Base-by-base conservation (phyloP, 1,140 invertebrate species). In the Drosophila dunni region DNA sequence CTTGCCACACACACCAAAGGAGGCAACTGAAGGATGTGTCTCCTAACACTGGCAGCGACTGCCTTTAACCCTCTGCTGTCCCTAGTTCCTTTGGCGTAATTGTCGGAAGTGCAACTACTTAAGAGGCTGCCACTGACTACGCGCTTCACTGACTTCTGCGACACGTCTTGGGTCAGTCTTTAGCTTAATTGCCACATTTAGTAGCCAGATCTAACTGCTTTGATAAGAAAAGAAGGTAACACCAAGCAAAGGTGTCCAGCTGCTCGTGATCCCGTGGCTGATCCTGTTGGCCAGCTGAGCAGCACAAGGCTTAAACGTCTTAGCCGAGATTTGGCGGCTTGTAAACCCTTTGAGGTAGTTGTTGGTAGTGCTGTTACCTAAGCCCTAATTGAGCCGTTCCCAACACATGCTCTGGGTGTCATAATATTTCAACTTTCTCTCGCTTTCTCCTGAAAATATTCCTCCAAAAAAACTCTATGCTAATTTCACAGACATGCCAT, bases 31-130 rank as follows among this genome's bases (percentile, higher is more conserved):
- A 20, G 17, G 17, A 20, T 20, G 17, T 20, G 17, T 20, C 17
- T 20, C 17, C n/a, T n/a, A n/a, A n/a, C n/a, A n/a, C n/a, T n/a
- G n/a, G n/a, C n/a, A n/a, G n/a, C n/a, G n/a, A n/a, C n/a, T n/a
- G n/a, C n/a, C n/a, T n/a, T n/a, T 20, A 29, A 29, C 24, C 24
- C 24, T 6, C 4, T 29, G 24, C 6, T 29, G 24, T 3, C 24
- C 6, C 6, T 29, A 29, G 24, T 29, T 2, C 24, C 24, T 29
- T 29, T 6, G 24, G 24, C n/a, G 24, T 85, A 85, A 86, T 88
- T 86, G 82, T 83, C 79, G 82, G 82, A 86, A 88, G 83, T 86
- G 69, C 69, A 88, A 74, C 76, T 79, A 83, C 83, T 88, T 79
- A 74, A 74, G 62, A 79, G 61, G 48, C 69, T 78, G 77, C 24